A percentile compares a stretch with the other conserved stretches of the same genome.
Conservation (phyloP, 1,140 invertebrate genomes). For the Drosophila orena region DNA sequence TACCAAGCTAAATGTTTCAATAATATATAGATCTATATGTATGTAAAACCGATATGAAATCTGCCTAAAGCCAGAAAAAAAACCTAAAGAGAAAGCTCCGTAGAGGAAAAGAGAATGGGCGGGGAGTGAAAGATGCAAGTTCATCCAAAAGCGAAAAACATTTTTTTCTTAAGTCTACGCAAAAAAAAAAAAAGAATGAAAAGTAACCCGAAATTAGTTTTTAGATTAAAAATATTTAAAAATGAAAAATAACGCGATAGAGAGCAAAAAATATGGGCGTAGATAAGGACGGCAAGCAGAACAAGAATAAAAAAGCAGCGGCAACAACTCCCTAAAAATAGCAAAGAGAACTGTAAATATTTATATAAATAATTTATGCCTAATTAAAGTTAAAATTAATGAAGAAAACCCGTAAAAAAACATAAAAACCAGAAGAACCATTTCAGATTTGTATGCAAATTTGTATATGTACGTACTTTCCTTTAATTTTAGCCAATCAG, state of each 20-base stretch:
- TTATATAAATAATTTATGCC: conserved; percentile 74
- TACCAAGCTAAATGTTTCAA: conserved; percentile 74
- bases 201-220: conserved; percentile 50
- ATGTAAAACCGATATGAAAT: conserved; percentile 60
- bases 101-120: conserved; percentile 6
- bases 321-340: conserved; percentile 53
- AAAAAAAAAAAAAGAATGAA: conserved; percentile 11
- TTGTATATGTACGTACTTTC: conserved; percentile 68
- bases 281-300: conserved; percentile 19
- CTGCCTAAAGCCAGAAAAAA: conserved; percentile 41
- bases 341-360: conserved; percentile 74
- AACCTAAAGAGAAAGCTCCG: conserved; percentile 11
- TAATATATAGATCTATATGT: conserved; percentile 74
- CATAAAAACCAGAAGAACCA: conserved; percentile 43
- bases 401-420: conserved; percentile 33
- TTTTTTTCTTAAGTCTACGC: conserved; percentile 67
- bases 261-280: conserved; percentile 17
- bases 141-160: conserved; percentile 24
- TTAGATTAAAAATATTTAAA: conserved; percentile 55
- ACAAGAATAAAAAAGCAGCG: conserved; percentile 3
- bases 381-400: conserved; percentile 59
- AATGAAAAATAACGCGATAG: conserved; percentile 27
- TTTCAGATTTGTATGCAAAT: conserved; percentile 41
- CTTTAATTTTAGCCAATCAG: conserved; percentile 68
- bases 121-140: conserved; percentile 4